Evolutionary conservation across 2,888 invertebrate species (phyloP), one percentile per base, ranked within the genome.

Genomic region (Allophyes oxyacanthae): DNA sequence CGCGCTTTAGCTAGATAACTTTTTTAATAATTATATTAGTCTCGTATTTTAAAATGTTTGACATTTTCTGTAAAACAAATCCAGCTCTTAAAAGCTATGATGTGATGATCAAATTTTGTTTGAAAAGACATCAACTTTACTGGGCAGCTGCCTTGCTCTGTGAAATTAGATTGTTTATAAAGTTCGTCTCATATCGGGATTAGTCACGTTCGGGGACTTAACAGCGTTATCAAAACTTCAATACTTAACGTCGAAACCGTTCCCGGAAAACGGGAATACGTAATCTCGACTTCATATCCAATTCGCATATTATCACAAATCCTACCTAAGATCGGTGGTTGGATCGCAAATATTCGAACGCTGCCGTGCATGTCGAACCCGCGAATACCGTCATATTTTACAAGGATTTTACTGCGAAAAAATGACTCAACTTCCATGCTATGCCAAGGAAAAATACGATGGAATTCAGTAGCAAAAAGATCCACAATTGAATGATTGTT

Each of bases 301-400:
- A 82, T 84, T 83, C 82, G 82, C 82, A 85, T 85, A 85, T 86
- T 86, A 88, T 89, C 84, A 81, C 81, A 86, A 87, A 90, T 88
- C 86, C 87, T 74, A 75, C 75, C 69, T 72, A 78, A 87, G 82
- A 87, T 87, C 85, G 76, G 79, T 78, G 78, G 74, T 79, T 70
- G 76, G 77, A 74, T 79, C 59, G 75, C 71, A 71, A 84, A 83
- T 83, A 85, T 80, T 82, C 73, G 72, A 78, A 78, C 72, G 78
- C 76, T 79, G 76, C 70, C 80, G 80, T 86, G 82, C 83, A 86
- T 83, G 81, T 83, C 78, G 78, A 83, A 79, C 77, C 81, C 76
- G 77, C 75, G 79, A 83, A 84, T 82, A 79, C 82, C 75, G 75
- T 78, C 84, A 86, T 85, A 86, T 82, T 87, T 88, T 79, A 85